phyloP scores from a whole-genome alignment of 2,888 invertebrate species.

The Digitonthophagus gazella region DNA sequence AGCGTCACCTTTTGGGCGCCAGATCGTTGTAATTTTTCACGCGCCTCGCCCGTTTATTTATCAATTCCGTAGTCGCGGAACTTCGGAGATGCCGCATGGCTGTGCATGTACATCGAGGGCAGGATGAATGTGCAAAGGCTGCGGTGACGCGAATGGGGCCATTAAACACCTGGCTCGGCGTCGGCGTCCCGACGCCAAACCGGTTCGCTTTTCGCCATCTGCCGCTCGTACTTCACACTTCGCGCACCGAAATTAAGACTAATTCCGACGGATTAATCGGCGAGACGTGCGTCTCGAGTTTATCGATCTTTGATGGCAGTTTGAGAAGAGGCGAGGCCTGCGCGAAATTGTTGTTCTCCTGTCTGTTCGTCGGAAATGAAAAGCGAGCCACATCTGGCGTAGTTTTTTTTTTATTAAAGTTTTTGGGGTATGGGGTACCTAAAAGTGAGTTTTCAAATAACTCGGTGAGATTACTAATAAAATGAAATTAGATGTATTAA shows the following conservation, averaged over 20 bases:
- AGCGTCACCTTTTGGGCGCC: constrained; percentile 9
- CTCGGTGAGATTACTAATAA: background rate
- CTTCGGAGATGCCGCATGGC: background rate
- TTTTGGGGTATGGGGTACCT: too few species aligned
- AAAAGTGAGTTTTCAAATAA: background rate
- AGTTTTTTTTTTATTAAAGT: background rate
- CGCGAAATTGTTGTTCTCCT: background rate
- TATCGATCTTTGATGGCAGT: background rate
- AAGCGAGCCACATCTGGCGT: constrained; percentile 2
- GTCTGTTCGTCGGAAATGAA: constrained; percentile 32
- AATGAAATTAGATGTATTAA: background rate
- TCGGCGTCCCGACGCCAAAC: background rate
- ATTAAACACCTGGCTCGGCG: constrained; percentile 11
- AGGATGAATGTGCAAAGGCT: constrained; percentile 11
- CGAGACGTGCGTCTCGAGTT: background rate
- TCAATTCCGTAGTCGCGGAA: constrained; percentile 8
- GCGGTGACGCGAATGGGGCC: constrained; percentile 11
- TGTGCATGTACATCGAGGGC: background rate
- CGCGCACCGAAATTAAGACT: constrained; percentile 10
- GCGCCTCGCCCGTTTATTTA: constrained; percentile 11
- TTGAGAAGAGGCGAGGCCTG: background rate
- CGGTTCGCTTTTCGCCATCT: constrained; percentile 4
- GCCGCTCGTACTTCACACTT: constrained; percentile 9
- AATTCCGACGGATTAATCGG: background rate
- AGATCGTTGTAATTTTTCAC: constrained; percentile 14